Evolutionary conservation across 2,888 invertebrate species (phyloP).

Genomic region (Peribatodes rhomboidaria): DNA sequence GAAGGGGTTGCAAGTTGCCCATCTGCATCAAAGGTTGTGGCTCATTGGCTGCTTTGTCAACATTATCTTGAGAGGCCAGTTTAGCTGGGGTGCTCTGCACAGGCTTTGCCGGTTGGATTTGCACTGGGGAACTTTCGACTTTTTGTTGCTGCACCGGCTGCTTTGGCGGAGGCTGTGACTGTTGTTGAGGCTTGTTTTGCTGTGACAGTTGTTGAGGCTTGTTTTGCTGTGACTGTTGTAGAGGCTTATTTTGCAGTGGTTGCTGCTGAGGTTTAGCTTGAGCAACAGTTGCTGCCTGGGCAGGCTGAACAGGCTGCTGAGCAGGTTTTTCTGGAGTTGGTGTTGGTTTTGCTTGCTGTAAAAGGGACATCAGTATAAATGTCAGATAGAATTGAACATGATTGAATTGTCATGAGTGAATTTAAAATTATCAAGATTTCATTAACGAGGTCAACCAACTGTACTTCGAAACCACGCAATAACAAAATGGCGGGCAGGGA

Average conservation of each 20-base stretch:
- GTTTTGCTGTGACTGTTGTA: too few relatives aligned
- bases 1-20: conserved; percentile 54
- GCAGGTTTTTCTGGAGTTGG: conserved; percentile 49
- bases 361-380: neutral
- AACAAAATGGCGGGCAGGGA: conserved; percentile 51
- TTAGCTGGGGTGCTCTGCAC: conserved; percentile 55
- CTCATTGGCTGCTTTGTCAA: conserved; percentile 64
- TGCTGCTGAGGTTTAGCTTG: conserved; percentile 50
- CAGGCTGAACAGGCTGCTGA: conserved; percentile 45
- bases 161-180: conserved; percentile 46
- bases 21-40: conserved; percentile 62
- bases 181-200: conserved; percentile 46
- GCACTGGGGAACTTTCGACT: conserved; percentile 21
- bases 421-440: too few relatives aligned
- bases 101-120: conserved; percentile 46
- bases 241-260: conserved; percentile 42
- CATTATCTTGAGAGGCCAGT: conserved; percentile 63
- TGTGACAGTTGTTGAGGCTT: too few relatives aligned
- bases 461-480: conserved; percentile 36
- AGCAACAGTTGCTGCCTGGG: conserved; percentile 43
- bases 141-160: conserved; percentile 50
- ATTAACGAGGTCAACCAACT: conserved; percentile 23
- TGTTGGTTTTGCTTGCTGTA: conserved; percentile 44
- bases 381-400: too few relatives aligned
- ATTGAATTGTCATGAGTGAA: too few relatives aligned